Base-by-base conservation (phyloP, 1,140 invertebrate species). In the Galendromus occidentalis region DNA sequence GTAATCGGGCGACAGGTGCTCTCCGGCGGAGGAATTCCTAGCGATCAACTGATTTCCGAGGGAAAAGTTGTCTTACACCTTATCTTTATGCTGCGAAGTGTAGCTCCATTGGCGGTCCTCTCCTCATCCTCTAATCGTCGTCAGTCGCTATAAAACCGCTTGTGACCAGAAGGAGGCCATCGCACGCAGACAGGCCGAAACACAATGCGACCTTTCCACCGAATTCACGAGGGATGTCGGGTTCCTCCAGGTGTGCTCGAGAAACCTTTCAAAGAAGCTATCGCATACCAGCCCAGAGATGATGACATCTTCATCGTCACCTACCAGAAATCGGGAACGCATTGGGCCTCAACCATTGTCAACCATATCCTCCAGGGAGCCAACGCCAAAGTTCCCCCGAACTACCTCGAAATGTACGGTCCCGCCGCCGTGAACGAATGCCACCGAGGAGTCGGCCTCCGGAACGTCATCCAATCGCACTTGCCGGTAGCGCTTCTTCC, bases 301-400 rank as follows among this genome's bases (percentile, higher is more conserved):
- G 51, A 59, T 14, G 51, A 59, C 51, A 59, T 59, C 22, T 59
- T 17, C 51, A 59, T 59, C 20, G 51, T 25, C 12, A 59, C 51
- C 1, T 59, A 18, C 14, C 51, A 59, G 51, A 59, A 59, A 9
- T 59, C 22, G 14, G 51, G 51, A 14, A 59, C 51, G 22, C 22
- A 59, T 22, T 59, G 51, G 22, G 51, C 22, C 25, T 20, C 51
- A 12, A 59, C 51, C 1, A 59, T 59, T 9, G 14, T 59, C 51
- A 59, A 59, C 33, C 22, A 59, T 22, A 59, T 59, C 33, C 33
- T 59, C 14, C 51, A 25, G 9, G 51, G 22, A 20, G 25, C 51
- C 1, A 20, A 59, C 33, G 51, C 22, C 14, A 59, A 59, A 22
- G 33, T 59, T 1, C 14, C 51, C 6, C 14, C 51, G 22, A 59